Conservation (phyloP, 2,797 vertebrate species). For the Varecia variegata region DNA sequence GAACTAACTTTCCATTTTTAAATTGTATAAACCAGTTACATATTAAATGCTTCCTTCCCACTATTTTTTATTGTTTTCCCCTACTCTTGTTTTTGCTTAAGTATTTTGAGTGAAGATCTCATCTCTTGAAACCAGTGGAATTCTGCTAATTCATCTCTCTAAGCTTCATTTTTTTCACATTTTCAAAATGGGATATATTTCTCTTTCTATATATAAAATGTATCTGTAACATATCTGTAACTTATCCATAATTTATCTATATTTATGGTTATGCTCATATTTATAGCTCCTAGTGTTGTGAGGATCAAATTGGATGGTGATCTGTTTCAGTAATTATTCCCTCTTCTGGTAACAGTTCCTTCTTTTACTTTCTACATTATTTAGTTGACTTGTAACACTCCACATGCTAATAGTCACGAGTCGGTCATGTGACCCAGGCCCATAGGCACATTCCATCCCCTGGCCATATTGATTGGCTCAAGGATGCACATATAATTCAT, state of each 20-base stretch:
- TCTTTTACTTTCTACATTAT: neutral
- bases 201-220: neutral
- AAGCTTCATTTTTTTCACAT: neutral
- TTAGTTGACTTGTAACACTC: neutral
- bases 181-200: neutral
- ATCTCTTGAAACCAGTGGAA: neutral
- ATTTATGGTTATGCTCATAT: neutral
- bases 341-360: neutral
- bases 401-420: too few species aligned
- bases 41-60: neutral
- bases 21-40: neutral
- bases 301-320: neutral
- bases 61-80: neutral
- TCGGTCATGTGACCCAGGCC: neutral
- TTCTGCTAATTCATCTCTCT: neutral
- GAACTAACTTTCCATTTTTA: neutral
- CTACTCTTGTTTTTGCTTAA: neutral
- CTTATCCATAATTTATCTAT: neutral
- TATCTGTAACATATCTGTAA: neutral
- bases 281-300: neutral
- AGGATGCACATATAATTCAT: too few species aligned
- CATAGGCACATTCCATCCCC: fast-evolving
- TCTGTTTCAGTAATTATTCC: neutral
- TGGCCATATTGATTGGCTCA: neutral
- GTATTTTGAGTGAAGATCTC: neutral